A percentile compares a stretch with the other conserved stretches of the same genome.
These are phyloP conservation scores for Bergia puertoricense DNA, from an alignment of 92 coral and sea anemone species.

Conservation along the genomic window DNA sequence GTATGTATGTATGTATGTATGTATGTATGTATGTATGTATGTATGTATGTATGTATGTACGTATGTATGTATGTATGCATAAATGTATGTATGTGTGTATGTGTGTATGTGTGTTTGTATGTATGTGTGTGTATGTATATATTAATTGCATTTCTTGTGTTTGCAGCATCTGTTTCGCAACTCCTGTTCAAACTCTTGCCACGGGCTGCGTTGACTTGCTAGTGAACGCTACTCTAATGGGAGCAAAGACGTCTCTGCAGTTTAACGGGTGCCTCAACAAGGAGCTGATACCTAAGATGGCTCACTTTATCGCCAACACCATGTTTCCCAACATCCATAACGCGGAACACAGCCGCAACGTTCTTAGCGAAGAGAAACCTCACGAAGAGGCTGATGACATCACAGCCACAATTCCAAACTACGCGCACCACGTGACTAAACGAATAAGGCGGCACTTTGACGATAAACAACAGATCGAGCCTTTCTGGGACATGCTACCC, in stretches of 20 bases:
- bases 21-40: too few species aligned
- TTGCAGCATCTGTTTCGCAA: conserved; percentile 55
- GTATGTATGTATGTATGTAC: too few species aligned
- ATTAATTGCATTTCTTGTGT: background rate
- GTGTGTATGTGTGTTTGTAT: too few species aligned
- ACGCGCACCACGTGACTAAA: conserved; percentile 22
- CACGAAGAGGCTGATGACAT: conserved; percentile 1
- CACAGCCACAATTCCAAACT: background rate
- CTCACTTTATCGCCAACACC: conserved; percentile 77
- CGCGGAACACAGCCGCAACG: conserved; percentile 58
- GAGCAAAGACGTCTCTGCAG: conserved; percentile 61
- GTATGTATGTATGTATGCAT: too few species aligned
- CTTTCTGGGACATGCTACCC: conserved; percentile 92
- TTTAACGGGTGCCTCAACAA: conserved; percentile 88
- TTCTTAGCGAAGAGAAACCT: conserved; percentile 71
- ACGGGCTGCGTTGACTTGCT: conserved; percentile 84
- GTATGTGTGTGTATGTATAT: too few species aligned
- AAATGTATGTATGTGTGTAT: too few species aligned
- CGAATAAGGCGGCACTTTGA: conserved; percentile 30
- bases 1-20: too few species aligned
- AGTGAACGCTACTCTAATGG: conserved; percentile 76
- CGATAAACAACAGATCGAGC: conserved; percentile 69
- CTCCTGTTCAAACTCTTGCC: conserved; percentile 80
- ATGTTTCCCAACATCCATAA: conserved; percentile 82
- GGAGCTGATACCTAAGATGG: conserved; percentile 86